A percentile compares a stretch with the other conserved stretches of the same genome.
phyloP scores from a whole-genome alignment of 2,797 vertebrate species.

The Streptopelia turtur region DNA sequence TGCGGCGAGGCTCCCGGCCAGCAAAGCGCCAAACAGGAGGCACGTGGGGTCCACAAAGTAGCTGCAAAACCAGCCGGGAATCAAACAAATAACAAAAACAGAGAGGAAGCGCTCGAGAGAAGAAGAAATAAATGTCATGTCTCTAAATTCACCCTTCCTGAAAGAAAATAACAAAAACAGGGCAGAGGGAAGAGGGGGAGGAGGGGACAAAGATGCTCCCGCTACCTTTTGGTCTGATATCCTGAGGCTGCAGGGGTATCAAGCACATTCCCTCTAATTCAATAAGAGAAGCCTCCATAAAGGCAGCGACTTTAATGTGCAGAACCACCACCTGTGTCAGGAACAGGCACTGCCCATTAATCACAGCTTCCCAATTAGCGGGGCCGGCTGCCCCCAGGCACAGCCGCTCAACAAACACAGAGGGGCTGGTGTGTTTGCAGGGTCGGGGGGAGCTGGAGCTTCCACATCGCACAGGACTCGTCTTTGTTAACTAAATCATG shows the following conservation, averaged over 20 bases:
- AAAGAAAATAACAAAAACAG: background rate
- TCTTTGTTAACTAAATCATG: background rate
- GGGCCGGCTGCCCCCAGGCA: slow-evolving; percentile 72
- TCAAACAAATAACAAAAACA: background rate
- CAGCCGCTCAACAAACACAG: background rate
- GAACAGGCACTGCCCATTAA: slow-evolving; percentile 85
- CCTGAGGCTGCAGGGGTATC: slow-evolving; percentile 48
- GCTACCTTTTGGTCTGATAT: background rate
- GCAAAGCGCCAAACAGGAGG: background rate
- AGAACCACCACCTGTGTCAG: slow-evolving; percentile 84
- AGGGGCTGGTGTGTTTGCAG: background rate
- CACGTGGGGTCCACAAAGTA: accelerated
- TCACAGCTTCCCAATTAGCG: slow-evolving; percentile 89
- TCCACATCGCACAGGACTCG: background rate
- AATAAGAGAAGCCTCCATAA: slow-evolving; percentile 78
- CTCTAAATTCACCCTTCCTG: background rate
- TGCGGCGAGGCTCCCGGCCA: background rate
- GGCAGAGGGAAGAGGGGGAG: background rate
- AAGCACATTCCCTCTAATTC: slow-evolving; percentile 80
- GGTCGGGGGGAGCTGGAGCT: background rate
- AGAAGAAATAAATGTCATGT: background rate
- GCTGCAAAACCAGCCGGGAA: background rate
- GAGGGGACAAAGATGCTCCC: background rate
- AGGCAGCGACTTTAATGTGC: slow-evolving; percentile 77
- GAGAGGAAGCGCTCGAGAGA: background rate